These are phyloP conservation scores for Ia io DNA, from an alignment of 2,113 vertebrate species.

Conservation along the genomic window DNA sequence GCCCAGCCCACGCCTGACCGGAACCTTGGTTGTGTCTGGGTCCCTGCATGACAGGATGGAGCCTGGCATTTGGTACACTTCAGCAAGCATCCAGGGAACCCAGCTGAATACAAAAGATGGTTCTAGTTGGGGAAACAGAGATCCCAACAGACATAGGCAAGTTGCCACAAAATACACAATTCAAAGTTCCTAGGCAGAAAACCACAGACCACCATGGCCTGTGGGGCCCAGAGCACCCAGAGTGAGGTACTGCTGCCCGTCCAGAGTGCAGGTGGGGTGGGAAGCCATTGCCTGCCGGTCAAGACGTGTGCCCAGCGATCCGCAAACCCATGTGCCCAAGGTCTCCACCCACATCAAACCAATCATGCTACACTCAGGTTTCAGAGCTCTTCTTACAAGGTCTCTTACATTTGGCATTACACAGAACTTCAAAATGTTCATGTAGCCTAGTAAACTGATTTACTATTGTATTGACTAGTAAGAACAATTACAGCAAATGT, in stretches of 20 bases:
- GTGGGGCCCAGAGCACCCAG: neutral
- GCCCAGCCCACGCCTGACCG: neutral
- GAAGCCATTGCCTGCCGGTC: neutral
- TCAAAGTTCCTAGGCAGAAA: neutral
- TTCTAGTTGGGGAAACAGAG: neutral
- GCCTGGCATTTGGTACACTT: neutral
- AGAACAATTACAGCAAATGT: neutral
- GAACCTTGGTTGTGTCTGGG: neutral
- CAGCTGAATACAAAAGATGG: neutral
- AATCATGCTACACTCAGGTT: neutral
- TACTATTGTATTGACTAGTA: neutral
- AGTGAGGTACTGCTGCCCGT: too few relatives aligned
- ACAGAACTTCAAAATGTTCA: slow-evolving; percentile 11
- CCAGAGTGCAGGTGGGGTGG: neutral
- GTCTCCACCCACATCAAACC: neutral
- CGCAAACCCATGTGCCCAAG: neutral
- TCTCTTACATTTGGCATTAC: neutral
- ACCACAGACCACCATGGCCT: neutral
- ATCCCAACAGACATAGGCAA: neutral
- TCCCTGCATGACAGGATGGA: neutral
- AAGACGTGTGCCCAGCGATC: neutral
- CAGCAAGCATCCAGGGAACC: neutral
- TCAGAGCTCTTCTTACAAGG: neutral
- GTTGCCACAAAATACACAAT: neutral
- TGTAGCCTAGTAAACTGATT: neutral